Evolutionary conservation across 2,113 vertebrate species (phyloP), one percentile per base, ranked within the genome.

Genomic region (Capra hircus): DNA sequence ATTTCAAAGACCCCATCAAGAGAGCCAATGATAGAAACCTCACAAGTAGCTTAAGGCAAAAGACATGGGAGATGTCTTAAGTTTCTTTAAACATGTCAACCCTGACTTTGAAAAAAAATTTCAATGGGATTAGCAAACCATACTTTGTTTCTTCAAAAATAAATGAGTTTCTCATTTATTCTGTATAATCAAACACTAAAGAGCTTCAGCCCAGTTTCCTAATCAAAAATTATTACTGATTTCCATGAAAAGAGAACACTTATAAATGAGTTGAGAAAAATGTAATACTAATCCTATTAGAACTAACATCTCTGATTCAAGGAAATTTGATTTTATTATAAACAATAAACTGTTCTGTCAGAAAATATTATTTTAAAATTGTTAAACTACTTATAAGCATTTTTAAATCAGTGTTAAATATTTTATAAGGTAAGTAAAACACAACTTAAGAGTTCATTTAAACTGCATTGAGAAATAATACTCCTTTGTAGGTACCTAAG

Each of bases 21-120:
- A 90, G 21, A 84, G 91, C 36, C n/a, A 96, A 81, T 92, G 33
- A 95, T 28, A 28, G 90, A 96, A 96, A 95, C 6, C 64, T 92
- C 17, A 96, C 7, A 83, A 94, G 27, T 27, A 96, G 28, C 74
- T 93, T 28, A 48, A 94, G 77, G 60, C 13, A 83, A 88, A 90
- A 94, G 23, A 60, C 4, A 14, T 21, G 71, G 27, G 77, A 27
- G 0, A 28, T 45, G n/a, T 95, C 25, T 23, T 85, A 23, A 45
- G 7, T 10, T 77, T 36, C 78, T 74, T 92, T 95, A 8, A 88
- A 85, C 55, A n/a, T 55, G 25, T 94, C 6, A 94, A 95, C 7
- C 7, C 33, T 90, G 19, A 64, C 43, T 78, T 91, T 78, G 28
- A 92, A 50, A 77, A 71, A 86, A 59, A 59, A 19, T 1, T 36